phyloP scores from a whole-genome alignment of 2,888 invertebrate species.

The Tipula confusa region DNA sequence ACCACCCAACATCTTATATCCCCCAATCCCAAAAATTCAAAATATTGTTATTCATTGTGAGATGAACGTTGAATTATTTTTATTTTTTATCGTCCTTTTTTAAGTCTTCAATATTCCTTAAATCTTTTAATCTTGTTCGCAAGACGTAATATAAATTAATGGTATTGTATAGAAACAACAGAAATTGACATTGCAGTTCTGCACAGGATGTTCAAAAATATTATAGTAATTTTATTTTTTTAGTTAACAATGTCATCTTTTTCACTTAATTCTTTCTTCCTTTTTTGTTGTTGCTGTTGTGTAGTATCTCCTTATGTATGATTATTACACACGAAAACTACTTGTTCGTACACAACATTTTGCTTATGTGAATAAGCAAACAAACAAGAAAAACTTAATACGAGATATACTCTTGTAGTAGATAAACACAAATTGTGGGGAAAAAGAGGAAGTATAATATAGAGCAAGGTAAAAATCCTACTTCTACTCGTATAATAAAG shows the following conservation, averaged over 20 bases:
- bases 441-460: too few species aligned
- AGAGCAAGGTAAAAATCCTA: not conserved
- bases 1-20: not conserved
- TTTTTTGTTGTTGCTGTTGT: too few species aligned
- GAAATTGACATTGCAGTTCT: not conserved
- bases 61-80: not conserved
- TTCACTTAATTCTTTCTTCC: not conserved
- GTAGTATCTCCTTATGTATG: not conserved
- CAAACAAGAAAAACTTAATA: not conserved
- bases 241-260: not conserved
- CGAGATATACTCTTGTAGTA: not conserved
- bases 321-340: not conserved
- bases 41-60: not conserved
- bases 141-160: not conserved
- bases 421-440: not conserved
- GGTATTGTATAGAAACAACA: not conserved
- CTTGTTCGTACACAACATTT: not conserved
- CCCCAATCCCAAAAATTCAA: not conserved
- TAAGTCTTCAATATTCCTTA: not conserved
- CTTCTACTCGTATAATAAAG: too few species aligned
- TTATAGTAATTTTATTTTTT: not conserved
- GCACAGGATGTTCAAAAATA: not conserved
- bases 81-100: not conserved
- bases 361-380: not conserved
- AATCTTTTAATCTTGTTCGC: not conserved